Conservation (phyloP, 1,140 invertebrate species). For the Drosophila baimaii region DNA sequence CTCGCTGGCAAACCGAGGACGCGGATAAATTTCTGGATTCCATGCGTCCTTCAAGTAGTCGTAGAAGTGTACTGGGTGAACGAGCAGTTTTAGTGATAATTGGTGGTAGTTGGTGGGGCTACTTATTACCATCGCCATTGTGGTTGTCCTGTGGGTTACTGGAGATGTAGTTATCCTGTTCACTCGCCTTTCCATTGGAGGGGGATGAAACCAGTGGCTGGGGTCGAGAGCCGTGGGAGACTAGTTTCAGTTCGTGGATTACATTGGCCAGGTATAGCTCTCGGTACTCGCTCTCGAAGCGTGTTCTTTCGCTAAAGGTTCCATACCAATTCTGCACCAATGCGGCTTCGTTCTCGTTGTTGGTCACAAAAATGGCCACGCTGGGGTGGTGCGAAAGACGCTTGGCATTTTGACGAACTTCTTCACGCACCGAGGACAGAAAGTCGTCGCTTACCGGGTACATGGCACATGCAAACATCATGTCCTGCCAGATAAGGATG, state of each 20-base stretch:
- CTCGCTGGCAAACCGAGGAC: conserved; percentile 95
- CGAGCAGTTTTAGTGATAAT: neutral
- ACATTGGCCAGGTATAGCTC: conserved; percentile 94
- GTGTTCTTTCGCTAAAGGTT: conserved; percentile 86
- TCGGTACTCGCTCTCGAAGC: conserved; percentile 93
- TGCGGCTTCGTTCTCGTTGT: conserved; percentile 99
- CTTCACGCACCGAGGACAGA: conserved; percentile 89
- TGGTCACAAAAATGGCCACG: conserved; percentile 95
- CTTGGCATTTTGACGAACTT: conserved; percentile 93
- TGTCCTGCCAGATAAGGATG: conserved; percentile 96
- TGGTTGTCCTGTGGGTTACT: conserved; percentile 90
- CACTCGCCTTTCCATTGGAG: conserved; percentile 93
- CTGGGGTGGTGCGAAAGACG: conserved; percentile 95
- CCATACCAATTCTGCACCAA: conserved; percentile 93
- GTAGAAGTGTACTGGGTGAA: conserved; percentile 95
- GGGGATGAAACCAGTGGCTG: conserved; percentile 90
- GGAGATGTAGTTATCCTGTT: conserved; percentile 90
- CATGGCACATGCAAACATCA: conserved; percentile 99
- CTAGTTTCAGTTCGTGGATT: conserved; percentile 88
- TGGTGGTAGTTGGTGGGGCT: no score
- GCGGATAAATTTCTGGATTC: conserved; percentile 90
- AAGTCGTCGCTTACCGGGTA: conserved; percentile 93
- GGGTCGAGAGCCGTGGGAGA: conserved; percentile 68
- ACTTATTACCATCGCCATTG: conserved; percentile 93
- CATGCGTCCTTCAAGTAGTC: conserved; percentile 94